Base-by-base conservation (phyloP, 2,113 vertebrate genomes). In the Albula glossodonta region DNA sequence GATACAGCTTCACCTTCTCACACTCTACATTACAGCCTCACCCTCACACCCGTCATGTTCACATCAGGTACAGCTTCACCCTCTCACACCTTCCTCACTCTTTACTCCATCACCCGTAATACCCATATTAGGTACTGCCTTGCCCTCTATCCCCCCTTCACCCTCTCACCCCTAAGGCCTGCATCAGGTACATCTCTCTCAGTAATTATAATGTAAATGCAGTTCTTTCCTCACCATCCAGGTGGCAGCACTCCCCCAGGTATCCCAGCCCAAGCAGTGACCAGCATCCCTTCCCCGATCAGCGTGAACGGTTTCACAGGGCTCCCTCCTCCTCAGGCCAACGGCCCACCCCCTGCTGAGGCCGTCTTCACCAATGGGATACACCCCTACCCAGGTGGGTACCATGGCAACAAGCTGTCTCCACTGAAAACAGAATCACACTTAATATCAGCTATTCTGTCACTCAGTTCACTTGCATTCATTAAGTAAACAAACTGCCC, bases 361-460 rank as follows among this genome's bases (percentile, higher is more conserved):
- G 98, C 98, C 1, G 97, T 99, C 91, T 99, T 99, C 95, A 97
- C 98, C 94, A 99, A 99, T 77, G 98, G 98, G 91, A 99, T 99
- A 91, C 98, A 99, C 92, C 98, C 98, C 87, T 99, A 99, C 86
- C 98, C 98, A 94, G 98, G 98, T 99, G 96, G 89, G 90, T n/a
- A 22, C 63, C 63, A 41, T 41, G 22, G 63, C 63, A 70, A 70
- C 63, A 70, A 3, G n/a, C 63, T 70, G n/a, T 22, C 70, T 74
- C 31, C 31, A 41, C 31, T 41, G 31, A 41, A 41, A 41, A 41
- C 31, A 41, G 31, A 41, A 41, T 41, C 31, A 41, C 31, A 41
- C 31, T 41, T 41, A 41, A 41, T 41, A 41, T 41, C 31, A 41
- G 31, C 31, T 41, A 41, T 41, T 41, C 31, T 41, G 31, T 41